Base-by-base conservation (phyloP, 2,888 invertebrate genomes). In the Ashinkailepas kermadecensis region DNA sequence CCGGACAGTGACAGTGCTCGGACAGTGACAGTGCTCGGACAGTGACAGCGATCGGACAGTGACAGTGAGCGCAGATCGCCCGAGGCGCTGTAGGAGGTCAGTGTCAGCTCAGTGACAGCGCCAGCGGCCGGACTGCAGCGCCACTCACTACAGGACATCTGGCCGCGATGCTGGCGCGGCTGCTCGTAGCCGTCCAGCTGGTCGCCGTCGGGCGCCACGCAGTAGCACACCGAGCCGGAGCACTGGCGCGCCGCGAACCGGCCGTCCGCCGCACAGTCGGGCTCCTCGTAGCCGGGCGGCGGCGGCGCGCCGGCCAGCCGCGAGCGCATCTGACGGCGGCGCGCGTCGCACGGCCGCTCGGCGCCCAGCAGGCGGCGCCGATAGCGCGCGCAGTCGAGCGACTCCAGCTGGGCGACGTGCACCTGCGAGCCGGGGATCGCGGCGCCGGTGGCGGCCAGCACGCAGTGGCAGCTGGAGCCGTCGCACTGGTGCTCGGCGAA, bases 401-500 rank as follows among this genome's bases (percentile, higher is more conserved):
- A 1, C 18, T 15, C 54, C 74, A 74, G 74, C 7, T 54, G 15
- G 18, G 18, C 74, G 6, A 74, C 21, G 54, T 39, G 54, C 54
- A 23, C 11, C 74, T 74, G 54, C 9, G 21, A 9, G 74, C 54
- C 74, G 54, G 74, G 74, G 4, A 74, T 3, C 15, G 18, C 54
- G 21, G 54, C 74, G 74, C 74, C 74, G 54, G 74, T 54, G 12
- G 9, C 18, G 18, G 21, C 9, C 21, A 9, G 8, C 74, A 74
- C 74, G 74, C 74, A 74, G 74, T 74, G 74, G 74, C 74, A 74
- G 81, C 70, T 74, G 56, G 78, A 82, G 58, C 82, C 81, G 39
- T 83, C 82, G 58, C 84, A 84, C 81, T 84, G 84, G 64, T 83
- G 70, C 39, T 54, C 59, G n/a, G 83, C 84, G 67, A 82, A 84